phyloP scores from a whole-genome alignment of 2,113 vertebrate species.

The Clinocottus analis region DNA sequence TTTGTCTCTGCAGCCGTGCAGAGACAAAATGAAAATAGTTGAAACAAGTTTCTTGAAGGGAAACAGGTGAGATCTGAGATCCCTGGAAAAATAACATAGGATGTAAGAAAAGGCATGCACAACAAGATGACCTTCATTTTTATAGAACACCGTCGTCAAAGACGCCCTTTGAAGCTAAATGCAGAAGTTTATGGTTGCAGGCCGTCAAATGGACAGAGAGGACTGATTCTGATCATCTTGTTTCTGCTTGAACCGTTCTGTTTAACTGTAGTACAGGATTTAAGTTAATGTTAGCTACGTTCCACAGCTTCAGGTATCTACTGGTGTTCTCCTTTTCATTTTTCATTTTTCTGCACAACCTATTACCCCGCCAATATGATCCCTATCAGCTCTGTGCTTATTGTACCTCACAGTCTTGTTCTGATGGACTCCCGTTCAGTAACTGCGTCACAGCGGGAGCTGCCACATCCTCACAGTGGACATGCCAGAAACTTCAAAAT shows the following conservation, averaged over 20 bases:
- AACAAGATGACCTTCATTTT: not conserved
- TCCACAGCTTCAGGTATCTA: slow-evolving; percentile 9
- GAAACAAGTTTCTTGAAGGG: not conserved
- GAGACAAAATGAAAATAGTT: not conserved
- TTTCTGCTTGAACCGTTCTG: not conserved
- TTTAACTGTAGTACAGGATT: not conserved
- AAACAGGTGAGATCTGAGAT: not conserved
- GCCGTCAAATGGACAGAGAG: not conserved
- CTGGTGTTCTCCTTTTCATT: slow-evolving; percentile 3
- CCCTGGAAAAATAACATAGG: not conserved
- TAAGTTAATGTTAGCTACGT: not conserved
- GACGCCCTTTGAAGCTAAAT: not conserved
- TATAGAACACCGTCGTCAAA: not conserved
- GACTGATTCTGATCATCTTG: not conserved
- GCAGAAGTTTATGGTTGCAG: not conserved
- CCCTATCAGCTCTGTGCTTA: slow-evolving; percentile 26
- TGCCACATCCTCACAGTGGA: slow-evolving; percentile 54
- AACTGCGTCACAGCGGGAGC: slow-evolving; percentile 63
- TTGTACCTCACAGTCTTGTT: slow-evolving; percentile 26
- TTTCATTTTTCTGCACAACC: slow-evolving; percentile 15
- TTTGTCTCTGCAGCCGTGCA: not conserved
- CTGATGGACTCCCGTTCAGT: slow-evolving; percentile 61
- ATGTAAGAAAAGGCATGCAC: not conserved
- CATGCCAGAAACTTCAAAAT: slow-evolving; percentile 61
- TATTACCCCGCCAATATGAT: slow-evolving; percentile 26